Evolutionary conservation across 2,888 invertebrate genomes (phyloP).

Genomic region (Vandiemenella viatica): DNA sequence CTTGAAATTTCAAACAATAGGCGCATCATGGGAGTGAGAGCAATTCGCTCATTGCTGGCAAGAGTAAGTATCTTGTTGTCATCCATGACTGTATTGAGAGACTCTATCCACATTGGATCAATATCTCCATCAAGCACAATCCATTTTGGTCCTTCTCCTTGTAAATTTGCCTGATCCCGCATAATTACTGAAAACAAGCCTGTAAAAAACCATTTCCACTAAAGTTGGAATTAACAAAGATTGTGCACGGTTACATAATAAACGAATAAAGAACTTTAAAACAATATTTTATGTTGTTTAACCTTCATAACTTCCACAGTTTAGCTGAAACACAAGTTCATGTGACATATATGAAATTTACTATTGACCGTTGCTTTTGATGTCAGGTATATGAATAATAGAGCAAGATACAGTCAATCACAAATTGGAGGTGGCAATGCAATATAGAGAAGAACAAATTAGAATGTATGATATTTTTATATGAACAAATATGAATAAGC

Average conservation of each 20-base stretch:
- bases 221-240: background rate
- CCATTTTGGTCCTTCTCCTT: conserved; percentile 80
- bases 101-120: conserved; percentile 98
- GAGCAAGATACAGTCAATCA: too few species aligned
- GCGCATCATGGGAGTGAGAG: conserved; percentile 75
- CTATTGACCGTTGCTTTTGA: too few species aligned
- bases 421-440: too few species aligned
- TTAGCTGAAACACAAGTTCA: too few species aligned
- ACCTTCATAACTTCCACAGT: too few species aligned
- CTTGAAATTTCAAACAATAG: conserved; percentile 87
- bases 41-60: conserved; percentile 88
- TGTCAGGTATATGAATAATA: too few species aligned
- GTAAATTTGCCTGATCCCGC: conserved; percentile 83
- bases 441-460: too few species aligned
- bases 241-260: conserved; percentile 9
- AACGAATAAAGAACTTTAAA: background rate
- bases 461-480: too few species aligned
- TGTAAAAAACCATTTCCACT: conserved; percentile 24
- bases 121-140: conserved; percentile 91
- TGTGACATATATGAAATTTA: too few species aligned
- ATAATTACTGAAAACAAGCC: conserved; percentile 86
- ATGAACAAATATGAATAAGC: too few species aligned
- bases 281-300: too few species aligned
- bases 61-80: conserved; percentile 89
- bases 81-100: conserved; percentile 91